Evolutionary conservation across 2,113 vertebrate genomes (phyloP).

Genomic region (Callipepla californica): DNA sequence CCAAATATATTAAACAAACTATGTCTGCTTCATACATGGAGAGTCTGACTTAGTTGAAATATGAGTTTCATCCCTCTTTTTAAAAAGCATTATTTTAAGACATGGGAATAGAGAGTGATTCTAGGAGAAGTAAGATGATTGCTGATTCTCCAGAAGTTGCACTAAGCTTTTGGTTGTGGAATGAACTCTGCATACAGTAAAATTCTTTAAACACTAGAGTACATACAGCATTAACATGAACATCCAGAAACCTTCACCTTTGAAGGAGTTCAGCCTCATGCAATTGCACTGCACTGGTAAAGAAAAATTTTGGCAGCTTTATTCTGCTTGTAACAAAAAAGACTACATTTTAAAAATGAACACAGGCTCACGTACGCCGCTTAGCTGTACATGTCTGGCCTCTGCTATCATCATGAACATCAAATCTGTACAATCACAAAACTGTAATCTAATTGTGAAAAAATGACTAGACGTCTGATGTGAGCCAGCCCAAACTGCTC

Average conservation of each 20-base stretch:
- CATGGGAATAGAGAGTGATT: background rate
- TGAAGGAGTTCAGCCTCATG: background rate
- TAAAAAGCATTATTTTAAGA: background rate
- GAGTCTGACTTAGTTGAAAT: background rate
- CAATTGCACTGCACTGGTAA: background rate
- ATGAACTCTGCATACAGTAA: background rate
- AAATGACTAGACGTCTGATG: background rate
- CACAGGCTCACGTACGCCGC: background rate
- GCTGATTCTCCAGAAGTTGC: background rate
- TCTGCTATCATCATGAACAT: background rate
- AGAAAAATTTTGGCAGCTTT: background rate
- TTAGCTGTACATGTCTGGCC: background rate
- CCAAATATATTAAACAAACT: background rate
- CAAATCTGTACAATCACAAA: background rate
- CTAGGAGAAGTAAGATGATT: background rate
- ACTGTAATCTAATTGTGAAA: background rate
- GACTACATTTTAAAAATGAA: background rate
- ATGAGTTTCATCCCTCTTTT: background rate
- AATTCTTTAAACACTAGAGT: background rate
- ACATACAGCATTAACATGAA: background rate
- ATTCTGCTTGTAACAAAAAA: background rate
- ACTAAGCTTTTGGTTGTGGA: slow-evolving; percentile 5
- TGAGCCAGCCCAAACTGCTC: rapidly evolving
- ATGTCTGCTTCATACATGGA: background rate
- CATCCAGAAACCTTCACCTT: background rate